Conservation (phyloP, 2,797 vertebrate species). For the Oreonectes daqikongensis region DNA sequence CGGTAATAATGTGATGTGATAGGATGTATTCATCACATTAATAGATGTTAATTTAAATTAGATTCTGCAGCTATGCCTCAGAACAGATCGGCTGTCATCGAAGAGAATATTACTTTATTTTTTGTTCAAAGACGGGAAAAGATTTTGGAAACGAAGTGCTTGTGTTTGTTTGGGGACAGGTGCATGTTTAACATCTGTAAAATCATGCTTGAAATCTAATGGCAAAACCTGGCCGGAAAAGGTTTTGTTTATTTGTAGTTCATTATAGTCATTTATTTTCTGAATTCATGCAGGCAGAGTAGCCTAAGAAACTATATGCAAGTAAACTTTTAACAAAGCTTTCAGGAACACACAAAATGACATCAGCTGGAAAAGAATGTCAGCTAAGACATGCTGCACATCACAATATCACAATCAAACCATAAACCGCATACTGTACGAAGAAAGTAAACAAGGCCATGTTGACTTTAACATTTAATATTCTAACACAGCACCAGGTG, state of each 20-base stretch:
- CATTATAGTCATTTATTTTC: not conserved
- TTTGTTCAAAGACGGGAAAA: constrained; percentile 13
- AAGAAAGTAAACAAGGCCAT: not conserved
- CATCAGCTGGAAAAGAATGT: too few species aligned
- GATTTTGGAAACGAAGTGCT: not conserved
- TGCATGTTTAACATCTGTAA: not conserved
- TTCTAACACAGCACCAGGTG: not conserved
- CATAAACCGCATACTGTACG: not conserved
- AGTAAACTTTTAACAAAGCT: not conserved
- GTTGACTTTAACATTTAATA: not conserved
- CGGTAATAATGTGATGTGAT: constrained; percentile 15
- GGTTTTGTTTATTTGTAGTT: not conserved
- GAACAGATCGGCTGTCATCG: constrained; percentile 11
- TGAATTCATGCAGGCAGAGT: not conserved
- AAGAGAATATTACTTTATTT: constrained; percentile 1
- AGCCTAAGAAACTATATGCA: too few species aligned
- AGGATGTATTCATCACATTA: constrained; percentile 36
- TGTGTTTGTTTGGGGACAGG: not conserved
- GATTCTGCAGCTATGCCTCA: constrained; percentile 1
- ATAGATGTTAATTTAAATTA: constrained; percentile 40
- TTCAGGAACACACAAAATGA: not conserved
- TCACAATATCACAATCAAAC: not conserved
- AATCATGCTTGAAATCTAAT: not conserved
- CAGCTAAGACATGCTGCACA: too few species aligned
- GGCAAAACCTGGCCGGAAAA: not conserved